Evolutionary conservation across 1,140 invertebrate species (phyloP), one percentile per base, ranked within the genome.

Genomic region (Caerostris darwini): DNA sequence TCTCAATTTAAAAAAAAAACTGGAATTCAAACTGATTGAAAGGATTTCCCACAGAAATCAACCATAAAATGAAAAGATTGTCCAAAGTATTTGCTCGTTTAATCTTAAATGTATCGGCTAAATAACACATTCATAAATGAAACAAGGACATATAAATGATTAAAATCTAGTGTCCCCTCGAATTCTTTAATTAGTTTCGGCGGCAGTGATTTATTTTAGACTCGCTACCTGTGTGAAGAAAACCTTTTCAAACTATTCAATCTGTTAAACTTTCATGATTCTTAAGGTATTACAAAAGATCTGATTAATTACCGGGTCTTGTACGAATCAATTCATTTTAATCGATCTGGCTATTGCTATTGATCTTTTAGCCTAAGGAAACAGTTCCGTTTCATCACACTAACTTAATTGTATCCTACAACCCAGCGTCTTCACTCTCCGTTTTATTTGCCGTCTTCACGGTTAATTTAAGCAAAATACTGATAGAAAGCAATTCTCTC

Each of bases 401-500:
- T 85, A 85, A 85, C 82, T 85, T 56, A 85, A 85, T 85, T 85
- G 82, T 58, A 85, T 56, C 82, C 19, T 77, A 50, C 71, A 8
- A 34, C 10, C 34, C 71, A 77, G 12, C 71, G 14, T 34, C 5
- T 53, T 12, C 34, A 53, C 71, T 77, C 71, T 50, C 10, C 53
- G 34, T 77, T 77, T 77, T 85, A 58, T 85, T 85, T 85, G 57
- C 53, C 54, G 82, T 58, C 82, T 85, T 85, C 56, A 58, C 54
- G 71, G 54, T 85, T 85, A 85, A 85, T 85, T 85, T 85, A 57
- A 85, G n/a, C 56, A 77, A 77, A 77, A 77, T 77, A 77, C 71
- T 77, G 71, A 77, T 77, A 12, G 50, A 77, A 77, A 77, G 71
- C 71, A 77, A 50, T 77, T 77, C 71, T 34, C 69, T 8, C 34